Percentiles rank a stretch among this genome's conserved stretches.
Evolutionary conservation across 2,888 invertebrate genomes (phyloP).

Genomic region (Acronicta aceris): DNA sequence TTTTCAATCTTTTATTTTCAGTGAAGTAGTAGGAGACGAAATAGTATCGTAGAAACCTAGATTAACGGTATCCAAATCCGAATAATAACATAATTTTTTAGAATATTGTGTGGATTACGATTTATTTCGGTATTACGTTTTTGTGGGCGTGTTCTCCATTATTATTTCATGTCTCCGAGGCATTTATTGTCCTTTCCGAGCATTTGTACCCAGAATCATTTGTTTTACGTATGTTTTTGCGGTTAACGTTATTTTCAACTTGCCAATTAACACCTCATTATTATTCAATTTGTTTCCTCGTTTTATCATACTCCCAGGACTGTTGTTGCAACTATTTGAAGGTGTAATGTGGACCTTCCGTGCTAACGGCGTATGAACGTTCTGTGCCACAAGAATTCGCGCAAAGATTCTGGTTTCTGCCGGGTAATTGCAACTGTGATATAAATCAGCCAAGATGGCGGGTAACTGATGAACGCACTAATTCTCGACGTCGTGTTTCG

Average conservation of each 20-base stretch:
- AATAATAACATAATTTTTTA: too few relatives aligned
- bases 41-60: too few relatives aligned
- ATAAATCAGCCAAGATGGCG: conserved; percentile 61
- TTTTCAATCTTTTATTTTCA: too few relatives aligned
- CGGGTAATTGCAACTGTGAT: conserved; percentile 54
- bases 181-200: conserved; percentile 60
- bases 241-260: conserved; percentile 35
- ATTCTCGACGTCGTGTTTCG: conserved; percentile 37
- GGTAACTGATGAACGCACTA: conserved; percentile 41
- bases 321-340: conserved; percentile 12
- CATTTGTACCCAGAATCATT: conserved; percentile 44
- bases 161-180: conserved; percentile 59
- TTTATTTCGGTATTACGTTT: too few relatives aligned
- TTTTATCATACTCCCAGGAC: conserved; percentile 40
- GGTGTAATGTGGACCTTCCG: conserved; percentile 43
- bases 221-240: conserved; percentile 28
- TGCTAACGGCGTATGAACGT: conserved; percentile 32
- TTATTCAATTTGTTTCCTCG: conserved; percentile 63
- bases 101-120: too few relatives aligned
- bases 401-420: conserved; percentile 59
- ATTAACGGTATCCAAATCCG: too few relatives aligned
- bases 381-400: conserved; percentile 28
- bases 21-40: too few relatives aligned
- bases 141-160: conserved; percentile 66
- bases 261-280: conserved; percentile 40